Evolutionary conservation across 2,888 invertebrate species (phyloP), one percentile per base, ranked within the genome.

Genomic region (Leucophenga maculata): DNA sequence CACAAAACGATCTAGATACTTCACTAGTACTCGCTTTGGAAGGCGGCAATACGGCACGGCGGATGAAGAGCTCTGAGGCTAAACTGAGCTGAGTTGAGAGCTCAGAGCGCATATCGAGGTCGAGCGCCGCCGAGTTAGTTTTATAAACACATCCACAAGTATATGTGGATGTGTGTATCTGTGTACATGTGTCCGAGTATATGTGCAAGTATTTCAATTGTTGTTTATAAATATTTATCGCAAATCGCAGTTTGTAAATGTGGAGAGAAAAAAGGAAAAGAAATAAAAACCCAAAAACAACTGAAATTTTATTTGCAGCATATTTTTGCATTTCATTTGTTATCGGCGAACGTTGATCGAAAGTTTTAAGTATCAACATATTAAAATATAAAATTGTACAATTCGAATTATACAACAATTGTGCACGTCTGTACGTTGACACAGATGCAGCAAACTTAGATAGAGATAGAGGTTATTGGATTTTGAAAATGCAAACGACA

Each of bases 161-260:
- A 20, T n/a, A 46, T 62, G 54, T 68, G n/a, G 55, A 44, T 55
- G 18, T 69, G 68, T 32, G 64, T 46, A 48, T 65, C 3, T 59
- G 26, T 60, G 22, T 26, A 48, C 16, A n/a, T 48, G 4, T 48
- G 13, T 1, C 6, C 16, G 6, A n/a, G 50, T 50, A 18, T 50
- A 16, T 18, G 50, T 39, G 62, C 32, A 20, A 11, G 62, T 32
- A 20, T 46, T 64, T 22, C 62, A 64, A 64, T 64, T 64, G 62
- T 60, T 20, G 20, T 62, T 62, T 48, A 64, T 46, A 64, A 64
- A 64, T 64, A 64, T 64, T 64, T 64, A 64, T 64, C 62, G 48
- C 48, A 48, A 64, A 64, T 64, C 62, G 62, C 62, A 46, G 62
- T 64, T 64, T 64, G 46, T 48, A 46, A 64, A 62, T 62, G 60